Base-by-base conservation (phyloP, 2,888 invertebrate genomes). In the Synanthedon andrenaeformis region DNA sequence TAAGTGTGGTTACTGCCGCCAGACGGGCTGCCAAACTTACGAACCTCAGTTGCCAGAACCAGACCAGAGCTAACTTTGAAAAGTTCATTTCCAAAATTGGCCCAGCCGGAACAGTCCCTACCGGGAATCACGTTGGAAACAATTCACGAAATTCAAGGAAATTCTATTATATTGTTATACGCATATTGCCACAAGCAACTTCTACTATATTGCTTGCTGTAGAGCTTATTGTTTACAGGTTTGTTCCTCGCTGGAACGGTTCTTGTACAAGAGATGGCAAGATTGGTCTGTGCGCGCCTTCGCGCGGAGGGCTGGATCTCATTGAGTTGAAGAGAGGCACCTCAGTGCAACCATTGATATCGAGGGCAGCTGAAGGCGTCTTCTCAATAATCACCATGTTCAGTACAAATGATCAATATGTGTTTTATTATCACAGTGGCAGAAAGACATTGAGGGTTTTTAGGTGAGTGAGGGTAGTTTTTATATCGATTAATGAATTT, bases 341-440 rank as follows among this genome's bases (percentile, higher is more conserved):
- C 51, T 94, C 94, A 0, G 92, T 96, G 0, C 94, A 94, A 74
- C 97, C 95, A 0, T 94, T 97, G 60, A 98, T 99, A 59, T 96
- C 96, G 5, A 92, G 95, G 74, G 94, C 98, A 0, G 98, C 98
- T 0, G 98, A 99, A 76, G 99, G 99, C 0, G 98, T 99, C 0
- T 98, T 98, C 77, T 96, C 96, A 2, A 96, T 98, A 17, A 96
- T 97, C 60, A 96, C 96, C 56, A 92, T 95, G 88, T 99, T 99
- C 77, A 98, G 96, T 56, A 93, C 94, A 59, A 96, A 94, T 2
- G 97, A 98, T 65, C 93, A 96, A 67, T 98, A 99, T 67, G 98
- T 98, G 2, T 90, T 98, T 52, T 99, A 99, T 73, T 99, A 99
- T 70, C 98, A 99, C 74, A 96, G 97, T 62, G 98, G 98, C 0